Evolutionary conservation across 2,797 vertebrate genomes (phyloP).

Genomic region (Erpetoichthys calabaricus): DNA sequence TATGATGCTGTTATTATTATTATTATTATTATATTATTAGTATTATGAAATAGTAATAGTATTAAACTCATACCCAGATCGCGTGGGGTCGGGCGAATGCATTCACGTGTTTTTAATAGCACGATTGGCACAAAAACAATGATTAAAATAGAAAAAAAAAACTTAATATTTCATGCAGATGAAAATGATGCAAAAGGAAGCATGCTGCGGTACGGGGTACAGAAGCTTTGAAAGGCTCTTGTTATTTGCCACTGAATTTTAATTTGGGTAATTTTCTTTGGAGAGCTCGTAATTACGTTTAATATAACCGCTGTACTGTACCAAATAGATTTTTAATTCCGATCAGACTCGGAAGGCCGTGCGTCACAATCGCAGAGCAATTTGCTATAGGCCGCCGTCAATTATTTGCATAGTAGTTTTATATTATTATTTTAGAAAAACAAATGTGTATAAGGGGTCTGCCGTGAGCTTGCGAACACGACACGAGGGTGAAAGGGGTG

Average conservation of each 20-base stretch:
- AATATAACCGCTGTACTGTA: slow-evolving; percentile 11
- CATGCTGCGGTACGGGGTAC: slow-evolving; percentile 3
- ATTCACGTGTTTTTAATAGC: not conserved
- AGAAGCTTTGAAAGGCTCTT: slow-evolving; percentile 12
- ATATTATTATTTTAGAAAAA: slow-evolving; percentile 4
- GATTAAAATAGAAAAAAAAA: slow-evolving; percentile 8
- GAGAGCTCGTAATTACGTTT: slow-evolving; percentile 19
- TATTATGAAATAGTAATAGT: too few species aligned
- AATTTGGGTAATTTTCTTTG: slow-evolving; percentile 24
- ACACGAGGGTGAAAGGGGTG: not conserved
- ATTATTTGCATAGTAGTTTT: slow-evolving; percentile 10
- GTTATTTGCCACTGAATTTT: slow-evolving; percentile 12
- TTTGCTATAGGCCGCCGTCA: slow-evolving; percentile 8
- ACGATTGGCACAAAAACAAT: slow-evolving; percentile 1
- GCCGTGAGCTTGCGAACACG: not conserved
- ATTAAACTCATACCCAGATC: too few species aligned
- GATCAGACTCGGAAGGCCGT: slow-evolving; percentile 4
- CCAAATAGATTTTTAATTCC: slow-evolving; percentile 13
- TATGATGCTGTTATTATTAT: too few species aligned
- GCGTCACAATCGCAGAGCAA: slow-evolving; percentile 5
- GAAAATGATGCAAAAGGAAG: slow-evolving; percentile 7
- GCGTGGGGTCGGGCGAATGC: too few species aligned
- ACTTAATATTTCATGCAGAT: slow-evolving; percentile 18
- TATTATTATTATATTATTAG: too few species aligned
- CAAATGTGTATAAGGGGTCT: not conserved